Conservation (phyloP, 2,113 vertebrate species). For the Archilochus colubris region DNA sequence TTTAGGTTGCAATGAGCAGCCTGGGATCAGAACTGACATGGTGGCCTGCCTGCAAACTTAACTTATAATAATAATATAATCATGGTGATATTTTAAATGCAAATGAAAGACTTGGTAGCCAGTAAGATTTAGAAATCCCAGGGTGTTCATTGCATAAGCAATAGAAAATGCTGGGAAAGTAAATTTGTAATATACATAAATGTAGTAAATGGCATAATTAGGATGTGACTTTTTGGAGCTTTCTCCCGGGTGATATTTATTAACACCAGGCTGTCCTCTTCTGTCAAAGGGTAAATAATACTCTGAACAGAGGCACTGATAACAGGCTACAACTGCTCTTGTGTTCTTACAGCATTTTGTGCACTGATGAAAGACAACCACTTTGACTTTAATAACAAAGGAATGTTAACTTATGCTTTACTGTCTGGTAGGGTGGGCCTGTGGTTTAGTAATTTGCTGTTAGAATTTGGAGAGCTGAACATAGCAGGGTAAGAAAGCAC, state of each 20-base stretch:
- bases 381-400: not conserved
- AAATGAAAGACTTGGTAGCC: not conserved
- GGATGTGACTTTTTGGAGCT: not conserved
- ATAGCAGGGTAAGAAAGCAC: accelerated
- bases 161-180: not conserved
- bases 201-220: not conserved
- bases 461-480: not conserved
- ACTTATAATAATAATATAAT: not conserved
- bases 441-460: not conserved
- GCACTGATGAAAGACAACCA: not conserved
- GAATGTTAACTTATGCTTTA: not conserved
- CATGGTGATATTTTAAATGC: not conserved
- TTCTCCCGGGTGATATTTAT: not conserved
- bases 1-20: not conserved
- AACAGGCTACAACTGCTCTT: not conserved
- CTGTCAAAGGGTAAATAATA: not conserved
- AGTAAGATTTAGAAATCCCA: constrained; percentile 6
- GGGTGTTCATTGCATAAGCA: not conserved
- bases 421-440: not conserved
- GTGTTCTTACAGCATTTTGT: not conserved
- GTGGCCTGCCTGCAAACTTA: not conserved
- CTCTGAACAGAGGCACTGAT: not conserved
- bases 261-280: not conserved
- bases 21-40: not conserved
- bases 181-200: not conserved